phyloP scores from a whole-genome alignment of 2,113 vertebrate genomes.

The Leiothrix lutea region DNA sequence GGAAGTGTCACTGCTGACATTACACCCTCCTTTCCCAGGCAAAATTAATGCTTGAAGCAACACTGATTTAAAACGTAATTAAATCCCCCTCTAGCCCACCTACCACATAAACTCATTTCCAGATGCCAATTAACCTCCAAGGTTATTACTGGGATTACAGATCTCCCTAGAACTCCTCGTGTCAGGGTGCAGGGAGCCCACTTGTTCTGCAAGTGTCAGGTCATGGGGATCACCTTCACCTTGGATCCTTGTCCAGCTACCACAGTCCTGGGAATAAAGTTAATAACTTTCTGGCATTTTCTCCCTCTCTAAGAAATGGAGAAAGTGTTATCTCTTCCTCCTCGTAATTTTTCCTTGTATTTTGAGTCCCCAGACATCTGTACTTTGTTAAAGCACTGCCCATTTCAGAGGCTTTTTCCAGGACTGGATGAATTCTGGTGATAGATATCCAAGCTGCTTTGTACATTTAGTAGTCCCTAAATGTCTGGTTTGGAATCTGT shows the following conservation, averaged over 20 bases:
- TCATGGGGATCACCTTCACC: not conserved
- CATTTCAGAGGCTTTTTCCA: not conserved
- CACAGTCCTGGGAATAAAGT: not conserved
- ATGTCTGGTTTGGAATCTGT: not conserved
- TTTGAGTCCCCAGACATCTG: not conserved
- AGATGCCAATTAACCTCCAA: not conserved
- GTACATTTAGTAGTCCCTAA: not conserved
- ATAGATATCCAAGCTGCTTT: not conserved
- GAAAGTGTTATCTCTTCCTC: conserved; percentile 3
- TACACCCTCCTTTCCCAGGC: not conserved
- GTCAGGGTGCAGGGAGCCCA: not conserved
- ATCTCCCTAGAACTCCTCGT: not conserved
- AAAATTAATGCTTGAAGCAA: not conserved
- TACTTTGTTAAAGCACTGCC: not conserved
- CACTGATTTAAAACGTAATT: not conserved
- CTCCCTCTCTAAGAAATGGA: not conserved
- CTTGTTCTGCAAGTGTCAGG: not conserved
- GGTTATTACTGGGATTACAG: not conserved
- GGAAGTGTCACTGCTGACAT: not conserved
- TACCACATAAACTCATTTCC: not conserved
- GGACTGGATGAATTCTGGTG: not conserved
- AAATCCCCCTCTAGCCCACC: not conserved
- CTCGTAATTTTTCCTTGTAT: not conserved
- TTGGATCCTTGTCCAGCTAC: not conserved
- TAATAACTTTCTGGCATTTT: not conserved